phyloP scores from a whole-genome alignment of 2,113 vertebrate species.

The Mus pahari region DNA sequence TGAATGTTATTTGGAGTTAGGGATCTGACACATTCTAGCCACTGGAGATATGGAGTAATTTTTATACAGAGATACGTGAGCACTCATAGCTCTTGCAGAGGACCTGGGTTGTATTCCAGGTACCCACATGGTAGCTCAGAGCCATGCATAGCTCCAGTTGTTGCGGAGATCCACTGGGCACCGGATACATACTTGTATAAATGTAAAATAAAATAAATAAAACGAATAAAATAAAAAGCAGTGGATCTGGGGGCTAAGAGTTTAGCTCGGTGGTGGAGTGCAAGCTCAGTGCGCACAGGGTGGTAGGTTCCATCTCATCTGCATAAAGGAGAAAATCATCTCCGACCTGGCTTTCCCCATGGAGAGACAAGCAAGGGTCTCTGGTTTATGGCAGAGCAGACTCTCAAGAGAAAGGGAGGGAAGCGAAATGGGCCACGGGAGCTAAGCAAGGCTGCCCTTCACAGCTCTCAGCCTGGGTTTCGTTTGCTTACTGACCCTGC shows the following conservation, averaged over 20 bases:
- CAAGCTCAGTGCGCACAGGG: neutral
- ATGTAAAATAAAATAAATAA: neutral
- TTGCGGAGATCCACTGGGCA: neutral
- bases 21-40: neutral
- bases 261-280: neutral
- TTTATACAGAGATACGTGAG: neutral
- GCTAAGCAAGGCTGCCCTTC: neutral
- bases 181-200: too few relatives aligned
- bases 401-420: neutral
- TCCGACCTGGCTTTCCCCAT: neutral
- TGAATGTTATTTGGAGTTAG: neutral
- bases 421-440: neutral
- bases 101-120: neutral
- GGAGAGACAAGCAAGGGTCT: neutral
- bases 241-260: neutral
- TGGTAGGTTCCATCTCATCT: neutral
- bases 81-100: neutral
- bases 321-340: neutral
- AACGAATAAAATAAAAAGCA: neutral
- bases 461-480: neutral
- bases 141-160: neutral
- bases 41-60: neutral
- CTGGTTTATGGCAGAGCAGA: neutral
- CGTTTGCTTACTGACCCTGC: neutral
- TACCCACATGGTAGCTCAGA: neutral